Conservation (phyloP, 2,888 invertebrate species). For the Marasmarcha lunaedactyla region DNA sequence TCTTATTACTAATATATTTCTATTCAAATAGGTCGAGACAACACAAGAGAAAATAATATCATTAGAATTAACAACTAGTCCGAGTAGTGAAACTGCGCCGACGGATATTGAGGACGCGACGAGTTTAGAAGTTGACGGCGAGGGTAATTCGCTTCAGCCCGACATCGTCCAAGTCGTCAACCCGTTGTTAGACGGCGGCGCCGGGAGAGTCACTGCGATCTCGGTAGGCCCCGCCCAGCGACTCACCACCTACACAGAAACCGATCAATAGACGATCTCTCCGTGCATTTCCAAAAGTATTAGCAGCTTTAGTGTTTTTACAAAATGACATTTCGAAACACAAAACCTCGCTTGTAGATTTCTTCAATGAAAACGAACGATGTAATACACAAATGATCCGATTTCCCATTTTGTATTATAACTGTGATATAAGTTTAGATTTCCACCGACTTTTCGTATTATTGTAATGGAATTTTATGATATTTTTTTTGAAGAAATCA, state of each 20-base stretch:
- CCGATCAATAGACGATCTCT: slow-evolving; percentile 24
- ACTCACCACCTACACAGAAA: slow-evolving; percentile 44
- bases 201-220: slow-evolving; percentile 57
- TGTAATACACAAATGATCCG: slow-evolving; percentile 23
- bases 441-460: slow-evolving; percentile 47
- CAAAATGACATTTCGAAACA: not conserved
- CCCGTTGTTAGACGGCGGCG: slow-evolving; percentile 56
- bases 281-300: not conserved
- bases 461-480: slow-evolving; percentile 27
- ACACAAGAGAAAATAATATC: slow-evolving; percentile 93
- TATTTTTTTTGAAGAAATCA: slow-evolving; percentile 56
- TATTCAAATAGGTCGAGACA: slow-evolving; percentile 80
- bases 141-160: slow-evolving; percentile 61
- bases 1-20: no score
- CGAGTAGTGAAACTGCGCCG: slow-evolving; percentile 71
- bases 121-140: slow-evolving; percentile 46
- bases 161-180: slow-evolving; percentile 67
- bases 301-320: not conserved
- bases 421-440: slow-evolving; percentile 67
- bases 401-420: slow-evolving; percentile 62
- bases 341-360: slow-evolving; percentile 50
- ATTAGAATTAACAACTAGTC: slow-evolving; percentile 81
- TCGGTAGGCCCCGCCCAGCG: slow-evolving; percentile 54
- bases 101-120: slow-evolving; percentile 40
- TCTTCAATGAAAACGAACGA: slow-evolving; percentile 54